Evolutionary conservation across 2,888 invertebrate genomes (phyloP).

Genomic region (Masnerella sp.): DNA sequence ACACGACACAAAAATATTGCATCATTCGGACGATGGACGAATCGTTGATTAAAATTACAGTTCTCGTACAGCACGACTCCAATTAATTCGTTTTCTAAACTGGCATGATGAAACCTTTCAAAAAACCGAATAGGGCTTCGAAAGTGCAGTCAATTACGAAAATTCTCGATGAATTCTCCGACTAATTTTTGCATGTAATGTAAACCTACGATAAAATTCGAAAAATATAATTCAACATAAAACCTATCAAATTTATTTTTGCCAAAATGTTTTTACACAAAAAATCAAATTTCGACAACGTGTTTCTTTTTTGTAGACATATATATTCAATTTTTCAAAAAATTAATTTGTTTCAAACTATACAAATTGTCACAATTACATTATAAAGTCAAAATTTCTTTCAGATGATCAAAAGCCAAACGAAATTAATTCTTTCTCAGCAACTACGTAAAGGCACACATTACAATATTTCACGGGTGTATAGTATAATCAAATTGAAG

Average conservation of each 20-base stretch:
- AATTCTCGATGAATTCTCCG: constrained; percentile 23
- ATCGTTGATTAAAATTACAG: constrained; percentile 22
- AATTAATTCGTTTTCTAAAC: constrained; percentile 51
- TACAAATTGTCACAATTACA: too few relatives aligned
- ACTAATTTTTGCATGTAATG: constrained; percentile 3
- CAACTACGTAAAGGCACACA: too few relatives aligned
- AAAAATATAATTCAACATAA: too few relatives aligned
- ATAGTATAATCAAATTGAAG: constrained; percentile 32
- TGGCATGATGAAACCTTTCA: constrained; percentile 38
- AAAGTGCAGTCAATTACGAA: constrained; percentile 21
- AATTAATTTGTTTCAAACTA: too few relatives aligned
- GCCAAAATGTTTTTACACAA: too few relatives aligned
- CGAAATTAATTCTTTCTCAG: constrained; percentile 1
- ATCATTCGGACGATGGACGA: constrained; percentile 21
- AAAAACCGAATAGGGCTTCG: constrained; percentile 31
- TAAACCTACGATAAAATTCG: neutral
- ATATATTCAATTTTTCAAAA: too few relatives aligned
- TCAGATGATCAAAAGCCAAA: neutral
- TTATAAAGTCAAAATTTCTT: too few relatives aligned
- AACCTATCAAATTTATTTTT: neutral
- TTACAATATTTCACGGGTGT: too few relatives aligned
- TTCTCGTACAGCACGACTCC: constrained; percentile 28
- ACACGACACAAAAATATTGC: neutral
- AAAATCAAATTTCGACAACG: too few relatives aligned
- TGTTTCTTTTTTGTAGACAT: too few relatives aligned